Evolutionary conservation across 2,888 invertebrate genomes (phyloP).

Genomic region (Melieria picta): DNA sequence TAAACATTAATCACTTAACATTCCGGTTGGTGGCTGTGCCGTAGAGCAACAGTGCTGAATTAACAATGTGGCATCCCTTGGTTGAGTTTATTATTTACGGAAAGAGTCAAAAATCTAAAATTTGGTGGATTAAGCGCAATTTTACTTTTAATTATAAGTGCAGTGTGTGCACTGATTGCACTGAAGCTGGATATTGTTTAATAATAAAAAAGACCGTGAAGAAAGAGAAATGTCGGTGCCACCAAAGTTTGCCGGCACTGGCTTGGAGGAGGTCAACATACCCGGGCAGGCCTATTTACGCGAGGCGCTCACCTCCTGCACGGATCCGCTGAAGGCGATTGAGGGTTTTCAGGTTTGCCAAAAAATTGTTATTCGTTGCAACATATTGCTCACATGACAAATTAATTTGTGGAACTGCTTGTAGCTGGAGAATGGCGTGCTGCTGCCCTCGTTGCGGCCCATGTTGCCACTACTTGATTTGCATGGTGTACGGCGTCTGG

Average conservation of each 20-base stretch:
- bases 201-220: background rate
- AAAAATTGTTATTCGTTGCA: background rate
- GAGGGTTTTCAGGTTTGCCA: conserved; percentile 90
- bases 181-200: background rate
- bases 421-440: conserved; percentile 88
- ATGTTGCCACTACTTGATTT: conserved; percentile 95
- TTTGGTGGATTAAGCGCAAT: too few relatives aligned
- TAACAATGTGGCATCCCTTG: too few relatives aligned
- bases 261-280: conserved; percentile 86
- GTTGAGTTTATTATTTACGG: too few relatives aligned
- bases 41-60: too few relatives aligned
- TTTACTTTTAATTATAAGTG: background rate
- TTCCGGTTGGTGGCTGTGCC: too few relatives aligned
- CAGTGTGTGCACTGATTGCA: background rate
- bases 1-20: too few relatives aligned
- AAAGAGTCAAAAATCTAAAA: too few relatives aligned
- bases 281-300: conserved; percentile 87
- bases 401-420: conserved; percentile 41
- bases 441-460: conserved; percentile 90
- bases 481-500: conserved; percentile 90
- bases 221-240: conserved; percentile 56
- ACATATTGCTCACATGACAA: background rate
- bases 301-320: conserved; percentile 93
- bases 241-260: conserved; percentile 69
- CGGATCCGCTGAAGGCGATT: conserved; percentile 97